Evolutionary conservation across 2,113 vertebrate species (phyloP).

Genomic region (Tiliqua scincoides): DNA sequence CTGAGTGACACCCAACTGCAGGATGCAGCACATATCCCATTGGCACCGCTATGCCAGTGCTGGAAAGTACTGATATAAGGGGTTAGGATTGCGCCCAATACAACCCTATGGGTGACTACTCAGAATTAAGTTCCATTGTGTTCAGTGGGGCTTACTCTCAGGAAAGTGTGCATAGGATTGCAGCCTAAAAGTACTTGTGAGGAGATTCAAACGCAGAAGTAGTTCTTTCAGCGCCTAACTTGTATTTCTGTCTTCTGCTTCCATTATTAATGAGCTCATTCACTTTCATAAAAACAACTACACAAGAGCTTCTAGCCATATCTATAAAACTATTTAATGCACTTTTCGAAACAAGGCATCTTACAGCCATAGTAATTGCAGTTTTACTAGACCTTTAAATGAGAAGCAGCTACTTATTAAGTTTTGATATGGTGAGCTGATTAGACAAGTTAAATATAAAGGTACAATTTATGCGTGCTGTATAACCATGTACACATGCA

Average conservation of each 20-base stretch:
- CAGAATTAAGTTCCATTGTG: no score
- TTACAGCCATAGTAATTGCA: constrained; percentile 65
- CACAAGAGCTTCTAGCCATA: constrained; percentile 64
- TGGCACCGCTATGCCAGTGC: no score
- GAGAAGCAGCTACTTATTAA: constrained; percentile 76
- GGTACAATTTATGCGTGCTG: constrained; percentile 58
- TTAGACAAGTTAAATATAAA: constrained; percentile 69
- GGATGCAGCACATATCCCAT: no score
- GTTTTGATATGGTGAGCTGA: constrained; percentile 73
- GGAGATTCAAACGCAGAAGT: constrained; percentile 20
- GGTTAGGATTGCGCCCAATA: no score
- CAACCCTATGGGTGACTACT: no score
- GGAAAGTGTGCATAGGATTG: not conserved
- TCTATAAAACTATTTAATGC: constrained; percentile 73
- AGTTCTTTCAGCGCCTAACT: constrained; percentile 32
- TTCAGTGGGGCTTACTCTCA: no score
- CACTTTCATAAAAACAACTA: constrained; percentile 67
- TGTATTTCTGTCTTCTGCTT: constrained; percentile 55
- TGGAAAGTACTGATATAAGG: no score
- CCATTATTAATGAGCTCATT: constrained; percentile 68
- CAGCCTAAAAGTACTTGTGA: constrained; percentile 13
- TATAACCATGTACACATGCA: constrained; percentile 43
- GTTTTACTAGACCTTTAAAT: constrained; percentile 76
- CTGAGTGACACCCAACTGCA: no score
- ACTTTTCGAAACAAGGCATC: constrained; percentile 71